phyloP scores from a whole-genome alignment of 2,888 invertebrate genomes.

The Oxycera nigricornis region DNA sequence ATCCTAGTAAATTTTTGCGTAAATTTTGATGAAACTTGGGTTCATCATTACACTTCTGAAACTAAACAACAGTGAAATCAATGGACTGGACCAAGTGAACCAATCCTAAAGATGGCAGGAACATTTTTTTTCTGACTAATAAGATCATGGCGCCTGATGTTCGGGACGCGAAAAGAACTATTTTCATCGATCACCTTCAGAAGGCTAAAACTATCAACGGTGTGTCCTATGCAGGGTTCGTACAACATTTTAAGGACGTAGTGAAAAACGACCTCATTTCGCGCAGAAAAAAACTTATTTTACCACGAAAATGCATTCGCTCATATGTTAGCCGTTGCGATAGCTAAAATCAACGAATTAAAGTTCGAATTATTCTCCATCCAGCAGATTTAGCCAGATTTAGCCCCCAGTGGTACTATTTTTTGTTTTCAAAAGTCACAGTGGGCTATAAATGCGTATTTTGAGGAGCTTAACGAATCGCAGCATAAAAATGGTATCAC shows the following conservation, averaged over 20 bases:
- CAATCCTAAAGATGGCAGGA: not conserved
- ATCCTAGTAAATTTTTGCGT: not conserved
- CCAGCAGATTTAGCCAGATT: not conserved
- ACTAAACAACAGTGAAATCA: not conserved
- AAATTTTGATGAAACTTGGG: not conserved
- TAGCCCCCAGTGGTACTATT: not conserved
- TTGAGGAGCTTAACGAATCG: not conserved
- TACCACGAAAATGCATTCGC: not conserved
- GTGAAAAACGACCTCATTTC: not conserved
- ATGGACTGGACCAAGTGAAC: not conserved
- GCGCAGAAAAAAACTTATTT: not conserved
- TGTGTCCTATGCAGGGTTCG: not conserved
- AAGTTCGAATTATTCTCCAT: constrained; percentile 1
- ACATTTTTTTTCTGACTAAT: not conserved
- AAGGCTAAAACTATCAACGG: not conserved
- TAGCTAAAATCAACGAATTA: too few relatives aligned
- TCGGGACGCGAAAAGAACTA: not conserved
- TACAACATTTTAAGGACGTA: not conserved
- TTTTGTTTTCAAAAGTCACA: not conserved
- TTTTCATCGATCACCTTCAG: constrained; percentile 5
- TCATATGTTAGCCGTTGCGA: not conserved
- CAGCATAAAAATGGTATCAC: not conserved
- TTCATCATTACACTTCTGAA: not conserved
- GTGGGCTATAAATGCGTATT: not conserved
- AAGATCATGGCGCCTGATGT: not conserved